Evolutionary conservation across 1,140 invertebrate species (phyloP).

Genomic region (Papilio xuthus): DNA sequence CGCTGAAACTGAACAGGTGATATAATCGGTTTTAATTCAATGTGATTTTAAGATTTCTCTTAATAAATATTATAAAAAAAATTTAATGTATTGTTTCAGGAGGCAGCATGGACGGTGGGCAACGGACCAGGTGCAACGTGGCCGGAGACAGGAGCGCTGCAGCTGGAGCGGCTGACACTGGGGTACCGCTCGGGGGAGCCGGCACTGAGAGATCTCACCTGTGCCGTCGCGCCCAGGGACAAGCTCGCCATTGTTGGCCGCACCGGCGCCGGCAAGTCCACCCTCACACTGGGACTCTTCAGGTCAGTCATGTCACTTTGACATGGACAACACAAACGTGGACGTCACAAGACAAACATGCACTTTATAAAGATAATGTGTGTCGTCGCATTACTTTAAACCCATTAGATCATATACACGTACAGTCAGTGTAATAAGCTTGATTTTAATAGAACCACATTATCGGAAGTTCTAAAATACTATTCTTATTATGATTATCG

Average conservation of each 20-base stretch:
- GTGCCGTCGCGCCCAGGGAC: conserved; percentile 86
- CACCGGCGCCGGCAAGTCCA: conserved; percentile 97
- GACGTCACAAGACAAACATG: too few relatives aligned
- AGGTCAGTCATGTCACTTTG: conserved; percentile 81
- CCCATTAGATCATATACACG: too few relatives aligned
- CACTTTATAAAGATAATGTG: too few relatives aligned
- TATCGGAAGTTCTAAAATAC: too few relatives aligned
- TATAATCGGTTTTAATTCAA: background rate
- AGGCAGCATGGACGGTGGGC: conserved; percentile 62
- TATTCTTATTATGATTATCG: too few relatives aligned
- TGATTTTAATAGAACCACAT: too few relatives aligned
- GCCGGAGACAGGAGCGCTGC: conserved; percentile 73
- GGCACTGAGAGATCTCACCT: conserved; percentile 85
- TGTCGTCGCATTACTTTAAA: too few relatives aligned
- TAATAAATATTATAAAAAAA: background rate
- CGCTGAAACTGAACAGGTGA: conserved; percentile 88
- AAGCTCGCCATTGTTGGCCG: conserved; percentile 93
- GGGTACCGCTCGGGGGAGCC: conserved; percentile 80
- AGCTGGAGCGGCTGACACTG: conserved; percentile 69
- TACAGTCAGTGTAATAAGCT: too few relatives aligned
- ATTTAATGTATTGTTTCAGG: conserved; percentile 47
- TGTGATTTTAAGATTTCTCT: too few relatives aligned
- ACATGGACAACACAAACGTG: conserved; percentile 15
- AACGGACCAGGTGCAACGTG: conserved; percentile 63
- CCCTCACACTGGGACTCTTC: conserved; percentile 92